Base-by-base conservation (phyloP, 2,888 invertebrate genomes). In the Scaptomyza cyrtandrae region DNA sequence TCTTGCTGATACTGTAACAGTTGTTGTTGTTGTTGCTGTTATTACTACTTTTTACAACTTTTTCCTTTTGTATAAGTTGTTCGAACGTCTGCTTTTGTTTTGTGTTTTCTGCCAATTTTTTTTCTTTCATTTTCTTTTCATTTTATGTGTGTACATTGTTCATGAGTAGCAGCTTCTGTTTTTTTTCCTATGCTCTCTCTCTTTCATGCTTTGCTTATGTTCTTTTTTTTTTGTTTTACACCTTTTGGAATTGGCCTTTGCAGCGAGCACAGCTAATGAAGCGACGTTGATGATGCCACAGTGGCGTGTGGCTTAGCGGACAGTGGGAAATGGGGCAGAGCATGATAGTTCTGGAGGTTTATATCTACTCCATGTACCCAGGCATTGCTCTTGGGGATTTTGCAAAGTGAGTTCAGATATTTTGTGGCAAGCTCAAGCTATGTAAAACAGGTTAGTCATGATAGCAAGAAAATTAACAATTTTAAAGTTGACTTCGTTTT, bases 211-310 rank as follows among this genome's bases (percentile, higher is more conserved):
- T 39, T 50, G 60, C 52, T 63, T 37, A 54, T 43, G 45, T 48
- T 55, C 44, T 16, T 39, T 39, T 78, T 16, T 39, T 39, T 78
- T 80, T 79, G 61, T 70, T 74, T 70, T 82, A 67, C 81, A 88
- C 88, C 86, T 83, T 86, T 74, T 77, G 88, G 74, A 84, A 80
- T 88, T 84, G 80, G 88, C 84, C 80, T 77, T 80, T 83, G 74
- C 71, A 86, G 71, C 61, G 80, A 80, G 69, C 77, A 41, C 57
- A 63, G 78, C 86, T 83, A 83, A 83, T 83, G 82, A 83, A 88
- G 86, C 86, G 86, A 55, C 54, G 67, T 62, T 77, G 86, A 80
- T 88, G 84, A 76, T 69, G 58, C 69, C 49, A 63, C 44, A 76
- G 49, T 55, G 75, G 79, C 63, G 61, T 63, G 45, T 59, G 27